phyloP scores from a whole-genome alignment of 92 coral and sea anemone genomes.

The Chrysogorgia sp. region DNA sequence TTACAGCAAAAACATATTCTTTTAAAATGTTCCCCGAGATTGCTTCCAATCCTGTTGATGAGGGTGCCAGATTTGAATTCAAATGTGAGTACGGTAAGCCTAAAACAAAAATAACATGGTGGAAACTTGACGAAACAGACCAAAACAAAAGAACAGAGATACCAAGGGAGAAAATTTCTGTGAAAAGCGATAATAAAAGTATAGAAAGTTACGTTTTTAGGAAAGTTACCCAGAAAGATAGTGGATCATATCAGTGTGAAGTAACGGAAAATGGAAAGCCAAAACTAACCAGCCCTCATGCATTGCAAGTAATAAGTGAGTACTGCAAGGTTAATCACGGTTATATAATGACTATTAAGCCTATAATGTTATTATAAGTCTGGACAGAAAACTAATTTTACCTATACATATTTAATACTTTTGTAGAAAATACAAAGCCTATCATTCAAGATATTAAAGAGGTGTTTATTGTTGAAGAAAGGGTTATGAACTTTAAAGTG shows the following conservation, averaged over 20 bases:
- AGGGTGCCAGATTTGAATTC: conserved; percentile 10
- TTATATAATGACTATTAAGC: too few relatives aligned
- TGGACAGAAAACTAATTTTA: background rate
- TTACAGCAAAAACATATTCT: background rate
- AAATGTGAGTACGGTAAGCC: conserved; percentile 12
- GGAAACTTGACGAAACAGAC: background rate
- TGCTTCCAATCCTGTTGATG: background rate
- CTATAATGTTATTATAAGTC: too few relatives aligned
- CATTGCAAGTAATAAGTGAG: too few relatives aligned
- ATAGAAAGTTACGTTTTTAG: background rate
- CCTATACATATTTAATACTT: background rate
- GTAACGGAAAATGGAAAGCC: too few relatives aligned
- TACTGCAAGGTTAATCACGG: too few relatives aligned
- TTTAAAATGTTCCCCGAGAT: background rate
- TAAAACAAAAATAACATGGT: background rate
- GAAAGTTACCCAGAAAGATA: conserved; percentile 7
- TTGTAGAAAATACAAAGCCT: conserved; percentile 9
- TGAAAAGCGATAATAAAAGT: background rate
- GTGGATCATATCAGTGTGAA: too few relatives aligned
- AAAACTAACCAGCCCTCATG: too few relatives aligned
- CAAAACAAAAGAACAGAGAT: background rate
- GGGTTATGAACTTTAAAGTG: background rate
- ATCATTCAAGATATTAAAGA: background rate
- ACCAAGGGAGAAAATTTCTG: background rate
- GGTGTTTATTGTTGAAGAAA: background rate